phyloP scores from a whole-genome alignment of 2,888 invertebrate species.

The Drosophila vallismaia region DNA sequence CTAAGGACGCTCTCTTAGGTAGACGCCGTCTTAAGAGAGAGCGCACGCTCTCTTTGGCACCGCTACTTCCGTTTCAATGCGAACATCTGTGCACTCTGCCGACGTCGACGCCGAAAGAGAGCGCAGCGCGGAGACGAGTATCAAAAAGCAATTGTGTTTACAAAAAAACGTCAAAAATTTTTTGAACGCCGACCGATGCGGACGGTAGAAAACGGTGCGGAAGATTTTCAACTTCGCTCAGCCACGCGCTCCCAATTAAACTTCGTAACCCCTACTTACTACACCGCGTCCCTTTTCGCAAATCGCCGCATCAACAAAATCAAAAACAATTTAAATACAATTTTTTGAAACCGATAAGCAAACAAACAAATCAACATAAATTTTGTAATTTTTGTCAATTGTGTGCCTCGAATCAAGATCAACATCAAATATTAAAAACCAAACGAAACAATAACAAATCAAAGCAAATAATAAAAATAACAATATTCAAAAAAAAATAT shows the following conservation, averaged over 20 bases:
- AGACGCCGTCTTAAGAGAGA: not conserved
- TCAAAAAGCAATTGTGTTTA: constrained; percentile 9
- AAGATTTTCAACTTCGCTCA: constrained; percentile 40
- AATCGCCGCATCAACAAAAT: constrained; percentile 1
- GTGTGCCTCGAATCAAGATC: constrained; percentile 56
- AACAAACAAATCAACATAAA: constrained; percentile 18
- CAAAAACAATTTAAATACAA: constrained; percentile 17
- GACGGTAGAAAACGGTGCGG: constrained; percentile 8
- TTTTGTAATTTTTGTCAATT: constrained; percentile 50
- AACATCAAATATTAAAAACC: not conserved
- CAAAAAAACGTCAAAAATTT: constrained; percentile 4
- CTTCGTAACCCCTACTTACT: constrained; percentile 1
- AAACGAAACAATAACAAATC: not conserved
- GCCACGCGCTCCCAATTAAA: constrained; percentile 20
- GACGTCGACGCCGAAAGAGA: constrained; percentile 11
- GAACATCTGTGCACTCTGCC: constrained; percentile 57
- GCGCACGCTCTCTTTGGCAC: constrained; percentile 42
- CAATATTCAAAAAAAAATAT: not conserved
- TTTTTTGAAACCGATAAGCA: constrained; percentile 21
- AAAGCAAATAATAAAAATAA: not conserved
- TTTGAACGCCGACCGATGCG: constrained; percentile 5
- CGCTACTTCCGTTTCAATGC: constrained; percentile 48
- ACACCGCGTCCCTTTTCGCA: not conserved
- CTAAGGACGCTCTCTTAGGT: constrained; percentile 49
- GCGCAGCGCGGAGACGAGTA: constrained; percentile 4